A percentile compares a stretch with the other conserved stretches of the same genome.
phyloP scores from a whole-genome alignment of 2,888 invertebrate genomes.

The Lathronympha strigana region DNA sequence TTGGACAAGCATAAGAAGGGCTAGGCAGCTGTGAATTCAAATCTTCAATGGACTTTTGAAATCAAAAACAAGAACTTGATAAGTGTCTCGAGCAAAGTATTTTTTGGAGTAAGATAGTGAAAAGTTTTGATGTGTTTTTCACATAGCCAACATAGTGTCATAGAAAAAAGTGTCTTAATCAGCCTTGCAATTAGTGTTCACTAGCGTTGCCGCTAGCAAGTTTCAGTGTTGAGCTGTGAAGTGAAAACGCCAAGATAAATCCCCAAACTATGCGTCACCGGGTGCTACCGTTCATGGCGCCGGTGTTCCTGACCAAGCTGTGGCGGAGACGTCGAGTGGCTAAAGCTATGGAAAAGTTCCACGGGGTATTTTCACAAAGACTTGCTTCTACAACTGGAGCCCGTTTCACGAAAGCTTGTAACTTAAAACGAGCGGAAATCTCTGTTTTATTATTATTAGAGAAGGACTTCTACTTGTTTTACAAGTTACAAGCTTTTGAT shows the following conservation, averaged over 20 bases:
- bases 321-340: constrained; percentile 70
- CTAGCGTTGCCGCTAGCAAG: constrained; percentile 34
- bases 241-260: constrained; percentile 69
- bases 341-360: constrained; percentile 73
- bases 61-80: not conserved
- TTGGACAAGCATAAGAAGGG: not conserved
- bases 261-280: constrained; percentile 81
- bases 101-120: not conserved
- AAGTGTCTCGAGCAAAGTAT: constrained; percentile 1
- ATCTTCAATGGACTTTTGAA: not conserved
- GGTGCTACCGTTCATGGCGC: constrained; percentile 74
- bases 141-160: not conserved
- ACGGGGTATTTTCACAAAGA: constrained; percentile 62
- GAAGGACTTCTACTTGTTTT: no score
- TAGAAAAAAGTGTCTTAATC: not conserved
- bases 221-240: constrained; percentile 4
- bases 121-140: not conserved
- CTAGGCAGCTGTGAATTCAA: not conserved
- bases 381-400: not conserved
- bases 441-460: no score
- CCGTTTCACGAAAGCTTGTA: no score
- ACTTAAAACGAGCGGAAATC: no score
- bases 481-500: no score
- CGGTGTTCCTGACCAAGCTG: constrained; percentile 75
- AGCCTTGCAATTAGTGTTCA: not conserved